phyloP scores from a whole-genome alignment of 2,797 vertebrate species.

The Odontamblyopus rebecca region DNA sequence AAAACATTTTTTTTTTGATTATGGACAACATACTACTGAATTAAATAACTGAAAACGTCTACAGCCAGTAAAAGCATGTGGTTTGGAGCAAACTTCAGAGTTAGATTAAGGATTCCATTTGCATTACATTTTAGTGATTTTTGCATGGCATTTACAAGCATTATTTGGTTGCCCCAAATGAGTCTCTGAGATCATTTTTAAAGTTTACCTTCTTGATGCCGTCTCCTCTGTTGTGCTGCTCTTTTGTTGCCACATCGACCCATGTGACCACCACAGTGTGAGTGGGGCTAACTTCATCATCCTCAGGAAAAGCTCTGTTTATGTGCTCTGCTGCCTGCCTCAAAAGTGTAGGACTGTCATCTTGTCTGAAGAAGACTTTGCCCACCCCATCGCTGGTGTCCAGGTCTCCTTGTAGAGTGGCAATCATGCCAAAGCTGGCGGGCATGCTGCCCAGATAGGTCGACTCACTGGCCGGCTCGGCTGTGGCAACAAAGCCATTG shows the following conservation, averaged over 20 bases:
- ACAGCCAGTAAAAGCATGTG: too few species aligned
- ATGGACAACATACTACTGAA: not conserved
- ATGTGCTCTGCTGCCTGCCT: slow-evolving; percentile 75
- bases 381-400: slow-evolving; percentile 83
- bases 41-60: not conserved
- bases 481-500: slow-evolving; percentile 86
- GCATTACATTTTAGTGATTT: too few species aligned
- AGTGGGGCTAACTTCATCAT: slow-evolving; percentile 72
- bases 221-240: slow-evolving; percentile 55
- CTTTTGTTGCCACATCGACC: slow-evolving; percentile 77
- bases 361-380: slow-evolving; percentile 86
- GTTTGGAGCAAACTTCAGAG: too few species aligned
- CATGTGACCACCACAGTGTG: slow-evolving; percentile 85
- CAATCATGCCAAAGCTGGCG: slow-evolving; percentile 81
- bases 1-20: not conserved
- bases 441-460: slow-evolving; percentile 83
- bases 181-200: not conserved
- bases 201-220: slow-evolving; percentile 75
- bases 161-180: not conserved
- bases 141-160: too few species aligned
- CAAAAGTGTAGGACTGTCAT: slow-evolving; percentile 72
- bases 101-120: too few species aligned
- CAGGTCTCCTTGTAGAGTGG: slow-evolving; percentile 79
- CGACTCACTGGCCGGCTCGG: slow-evolving; percentile 74
- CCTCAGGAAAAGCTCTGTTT: slow-evolving; percentile 81